phyloP scores from a whole-genome alignment of 2,797 vertebrate genomes.

The Anisognathus igniventris region DNA sequence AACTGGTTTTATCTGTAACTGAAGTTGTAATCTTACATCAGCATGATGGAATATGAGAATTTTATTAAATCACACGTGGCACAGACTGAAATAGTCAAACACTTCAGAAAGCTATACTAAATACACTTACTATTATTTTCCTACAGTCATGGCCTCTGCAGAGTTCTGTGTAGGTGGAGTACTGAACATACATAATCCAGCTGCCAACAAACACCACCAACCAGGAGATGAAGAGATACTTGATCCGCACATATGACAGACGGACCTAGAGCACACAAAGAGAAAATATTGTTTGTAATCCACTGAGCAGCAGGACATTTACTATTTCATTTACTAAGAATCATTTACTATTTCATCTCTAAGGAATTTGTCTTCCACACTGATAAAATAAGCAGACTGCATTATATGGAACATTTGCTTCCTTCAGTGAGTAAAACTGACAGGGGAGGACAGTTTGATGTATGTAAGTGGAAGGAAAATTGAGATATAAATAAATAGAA shows the following conservation, averaged over 20 bases:
- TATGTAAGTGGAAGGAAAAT: background rate
- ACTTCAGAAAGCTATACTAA: background rate
- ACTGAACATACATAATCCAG: conserved; percentile 95
- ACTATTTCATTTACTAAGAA: background rate
- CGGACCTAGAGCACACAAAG: conserved; percentile 77
- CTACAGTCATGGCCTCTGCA: conserved; percentile 96
- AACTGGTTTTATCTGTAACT: background rate
- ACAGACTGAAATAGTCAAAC: background rate
- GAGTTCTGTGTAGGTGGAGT: conserved; percentile 94
- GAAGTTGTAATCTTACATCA: background rate
- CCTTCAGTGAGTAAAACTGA: conserved; percentile 8
- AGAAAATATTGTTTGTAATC: conserved; percentile 1
- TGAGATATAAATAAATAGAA: conserved; percentile 20
- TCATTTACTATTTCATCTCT: background rate
- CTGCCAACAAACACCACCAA: conserved; percentile 93
- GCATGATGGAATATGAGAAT: background rate
- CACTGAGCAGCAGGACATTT: conserved; percentile 10
- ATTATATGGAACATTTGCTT: conserved; percentile 18
- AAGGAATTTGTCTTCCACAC: background rate
- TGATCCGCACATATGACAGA: conserved; percentile 90
- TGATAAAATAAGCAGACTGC: background rate
- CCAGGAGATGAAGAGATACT: conserved; percentile 97
- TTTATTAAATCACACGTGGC: background rate
- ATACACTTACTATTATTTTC: conserved; percentile 87
- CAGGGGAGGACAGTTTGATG: background rate